These are phyloP conservation scores for Cryptocheilus praepositus DNA, from an alignment of 2,888 invertebrate genomes.

Conservation along the genomic window DNA sequence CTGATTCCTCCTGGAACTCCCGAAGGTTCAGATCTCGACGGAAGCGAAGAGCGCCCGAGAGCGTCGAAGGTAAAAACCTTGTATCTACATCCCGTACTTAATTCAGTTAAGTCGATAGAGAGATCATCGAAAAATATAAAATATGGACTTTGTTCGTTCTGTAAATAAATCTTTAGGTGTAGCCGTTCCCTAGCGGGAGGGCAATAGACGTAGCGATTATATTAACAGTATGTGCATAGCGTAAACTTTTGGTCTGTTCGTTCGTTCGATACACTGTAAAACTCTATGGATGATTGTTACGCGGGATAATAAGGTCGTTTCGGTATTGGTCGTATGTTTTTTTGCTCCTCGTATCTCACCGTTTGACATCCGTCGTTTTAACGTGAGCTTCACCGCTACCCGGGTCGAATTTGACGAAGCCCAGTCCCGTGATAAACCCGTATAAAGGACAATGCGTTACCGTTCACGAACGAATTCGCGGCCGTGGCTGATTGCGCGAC, in stretches of 20 bases:
- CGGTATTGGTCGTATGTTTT: slow-evolving; percentile 11
- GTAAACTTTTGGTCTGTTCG: slow-evolving; percentile 19
- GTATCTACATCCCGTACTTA: no score
- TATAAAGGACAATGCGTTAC: not conserved
- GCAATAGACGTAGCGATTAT: slow-evolving; percentile 16
- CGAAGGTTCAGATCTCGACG: not conserved
- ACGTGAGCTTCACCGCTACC: no score
- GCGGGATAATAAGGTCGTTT: slow-evolving; percentile 9
- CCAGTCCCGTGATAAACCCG: not conserved
- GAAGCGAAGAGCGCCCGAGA: not conserved
- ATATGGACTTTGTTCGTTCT: slow-evolving; percentile 17
- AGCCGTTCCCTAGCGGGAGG: not conserved
- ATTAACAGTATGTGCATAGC: slow-evolving; percentile 16
- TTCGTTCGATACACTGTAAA: slow-evolving; percentile 6
- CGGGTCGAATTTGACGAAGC: no score
- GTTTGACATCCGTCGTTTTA: not conserved
- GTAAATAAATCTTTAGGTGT: slow-evolving; percentile 28
- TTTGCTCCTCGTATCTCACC: not conserved
- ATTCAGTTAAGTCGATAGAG: slow-evolving; percentile 19
- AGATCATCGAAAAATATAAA: slow-evolving; percentile 37
- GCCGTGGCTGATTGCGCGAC: not conserved
- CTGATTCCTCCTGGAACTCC: no score
- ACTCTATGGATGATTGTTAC: slow-evolving; percentile 18
- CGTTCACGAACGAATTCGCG: not conserved
- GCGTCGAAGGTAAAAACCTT: no score